phyloP scores from a whole-genome alignment of 2,797 vertebrate genomes.

The Choloepus didactylus region DNA sequence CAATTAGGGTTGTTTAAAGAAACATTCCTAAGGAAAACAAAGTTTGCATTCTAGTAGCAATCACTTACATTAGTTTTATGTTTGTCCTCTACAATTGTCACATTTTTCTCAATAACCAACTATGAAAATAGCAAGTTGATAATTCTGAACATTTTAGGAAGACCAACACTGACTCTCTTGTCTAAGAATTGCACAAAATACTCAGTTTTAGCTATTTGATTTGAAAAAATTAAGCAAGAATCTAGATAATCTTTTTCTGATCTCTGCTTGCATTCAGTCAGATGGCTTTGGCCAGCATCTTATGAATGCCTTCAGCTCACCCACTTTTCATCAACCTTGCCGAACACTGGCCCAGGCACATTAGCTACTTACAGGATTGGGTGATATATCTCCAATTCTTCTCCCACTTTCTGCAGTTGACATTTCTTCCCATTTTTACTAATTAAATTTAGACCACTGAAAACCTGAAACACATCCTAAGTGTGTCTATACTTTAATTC shows the following conservation, averaged over 20 bases:
- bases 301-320: neutral
- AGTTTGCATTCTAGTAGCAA: neutral
- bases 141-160: conserved; percentile 25
- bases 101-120: neutral
- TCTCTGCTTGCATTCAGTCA: neutral
- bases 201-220: neutral
- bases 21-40: neutral
- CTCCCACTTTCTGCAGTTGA: neutral
- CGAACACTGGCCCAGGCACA: too few species aligned
- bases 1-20: conserved; percentile 1
- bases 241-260: neutral
- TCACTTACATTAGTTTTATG: neutral
- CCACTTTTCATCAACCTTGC: neutral
- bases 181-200: neutral
- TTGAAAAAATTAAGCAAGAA: neutral
- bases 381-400: neutral
- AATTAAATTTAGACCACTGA: neutral
- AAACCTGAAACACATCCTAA: neutral
- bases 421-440: neutral
- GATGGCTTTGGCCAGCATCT: neutral
- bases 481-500: neutral
- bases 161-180: neutral
- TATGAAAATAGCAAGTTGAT: neutral
- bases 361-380: neutral
- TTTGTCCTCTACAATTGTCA: neutral